Percentiles rank a stretch among this genome's conserved stretches.
Evolutionary conservation across 2,888 invertebrate genomes (phyloP).

Genomic region (Ernsta delagoae): DNA sequence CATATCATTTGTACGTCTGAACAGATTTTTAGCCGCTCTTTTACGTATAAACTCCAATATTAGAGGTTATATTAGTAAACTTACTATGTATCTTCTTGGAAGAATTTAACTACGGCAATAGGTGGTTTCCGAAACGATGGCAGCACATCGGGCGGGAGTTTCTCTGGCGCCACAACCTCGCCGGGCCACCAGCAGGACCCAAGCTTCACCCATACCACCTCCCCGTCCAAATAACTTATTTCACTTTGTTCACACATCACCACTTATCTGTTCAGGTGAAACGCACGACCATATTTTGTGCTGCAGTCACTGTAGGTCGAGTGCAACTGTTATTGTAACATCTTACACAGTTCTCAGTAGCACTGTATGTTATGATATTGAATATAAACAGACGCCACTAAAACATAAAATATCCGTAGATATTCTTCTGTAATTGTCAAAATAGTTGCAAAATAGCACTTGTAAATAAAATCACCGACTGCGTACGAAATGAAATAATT

Average conservation of each 20-base stretch:
- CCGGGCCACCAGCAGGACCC: conserved; percentile 95
- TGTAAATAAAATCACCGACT: conserved; percentile 83
- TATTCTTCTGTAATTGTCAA: conserved; percentile 69
- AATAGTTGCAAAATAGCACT: conserved; percentile 79
- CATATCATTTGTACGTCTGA: neutral
- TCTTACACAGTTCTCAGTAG: conserved; percentile 51
- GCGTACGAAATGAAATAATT: conserved; percentile 80
- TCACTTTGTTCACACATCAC: conserved; percentile 90
- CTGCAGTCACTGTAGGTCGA: conserved; percentile 63
- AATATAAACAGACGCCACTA: conserved; percentile 16
- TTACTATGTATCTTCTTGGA: conserved; percentile 93
- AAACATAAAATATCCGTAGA: conserved; percentile 42
- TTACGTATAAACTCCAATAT: neutral
- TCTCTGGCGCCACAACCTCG: conserved; percentile 87
- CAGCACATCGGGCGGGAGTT: conserved; percentile 88
- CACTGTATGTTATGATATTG: conserved; percentile 37
- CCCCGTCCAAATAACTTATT: conserved; percentile 88
- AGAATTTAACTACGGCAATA: conserved; percentile 93
- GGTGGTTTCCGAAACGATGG: conserved; percentile 88
- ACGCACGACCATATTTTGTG: conserved; percentile 80
- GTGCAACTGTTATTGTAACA: conserved; percentile 67
- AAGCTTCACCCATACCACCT: conserved; percentile 94
- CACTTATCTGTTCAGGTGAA: conserved; percentile 66
- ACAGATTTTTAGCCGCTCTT: neutral
- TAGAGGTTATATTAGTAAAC: conserved; percentile 59